These are phyloP conservation scores for Scelioninae gen. 1 DNA, from an alignment of 2,888 invertebrate genomes.

Conservation along the genomic window DNA sequence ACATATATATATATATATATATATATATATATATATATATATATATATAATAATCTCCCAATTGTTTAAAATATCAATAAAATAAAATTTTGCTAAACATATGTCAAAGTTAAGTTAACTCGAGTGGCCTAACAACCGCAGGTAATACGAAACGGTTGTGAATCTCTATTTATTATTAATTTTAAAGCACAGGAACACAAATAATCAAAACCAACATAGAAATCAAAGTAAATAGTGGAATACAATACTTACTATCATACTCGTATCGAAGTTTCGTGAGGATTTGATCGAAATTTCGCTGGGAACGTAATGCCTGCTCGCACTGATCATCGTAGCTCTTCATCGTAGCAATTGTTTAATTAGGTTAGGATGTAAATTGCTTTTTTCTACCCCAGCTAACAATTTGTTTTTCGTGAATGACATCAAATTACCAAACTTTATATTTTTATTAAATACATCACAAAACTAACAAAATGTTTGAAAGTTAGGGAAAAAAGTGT, in stretches of 20 bases:
- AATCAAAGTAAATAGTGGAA: not conserved
- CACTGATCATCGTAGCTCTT: conserved; percentile 70
- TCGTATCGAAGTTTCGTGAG: conserved; percentile 71
- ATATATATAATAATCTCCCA: too few species aligned
- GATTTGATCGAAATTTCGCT: conserved; percentile 68
- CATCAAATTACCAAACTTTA: conserved; percentile 53
- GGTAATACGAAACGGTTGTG: too few species aligned
- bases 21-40: too few species aligned
- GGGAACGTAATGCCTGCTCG: conserved; percentile 69
- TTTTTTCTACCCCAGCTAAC: conserved; percentile 17
- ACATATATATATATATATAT: too few species aligned
- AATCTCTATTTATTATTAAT: too few species aligned
- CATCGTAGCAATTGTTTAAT: conserved; percentile 40
- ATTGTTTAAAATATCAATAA: too few species aligned
- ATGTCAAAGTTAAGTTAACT: too few species aligned
- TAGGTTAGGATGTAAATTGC: conserved; percentile 33
- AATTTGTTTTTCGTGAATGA: conserved; percentile 31
- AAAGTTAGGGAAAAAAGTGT: conserved; percentile 26
- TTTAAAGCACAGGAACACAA: not conserved
- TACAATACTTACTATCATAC: conserved; percentile 75
- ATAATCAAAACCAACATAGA: not conserved
- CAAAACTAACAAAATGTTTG: conserved; percentile 58
- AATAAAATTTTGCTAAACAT: too few species aligned
- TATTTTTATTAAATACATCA: conserved; percentile 70
- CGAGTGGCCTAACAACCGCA: too few species aligned